A percentile compares a stretch with the other conserved stretches of the same genome.
phyloP scores from a whole-genome alignment of 2,888 invertebrate species.

The Gisinianus flammeolus region DNA sequence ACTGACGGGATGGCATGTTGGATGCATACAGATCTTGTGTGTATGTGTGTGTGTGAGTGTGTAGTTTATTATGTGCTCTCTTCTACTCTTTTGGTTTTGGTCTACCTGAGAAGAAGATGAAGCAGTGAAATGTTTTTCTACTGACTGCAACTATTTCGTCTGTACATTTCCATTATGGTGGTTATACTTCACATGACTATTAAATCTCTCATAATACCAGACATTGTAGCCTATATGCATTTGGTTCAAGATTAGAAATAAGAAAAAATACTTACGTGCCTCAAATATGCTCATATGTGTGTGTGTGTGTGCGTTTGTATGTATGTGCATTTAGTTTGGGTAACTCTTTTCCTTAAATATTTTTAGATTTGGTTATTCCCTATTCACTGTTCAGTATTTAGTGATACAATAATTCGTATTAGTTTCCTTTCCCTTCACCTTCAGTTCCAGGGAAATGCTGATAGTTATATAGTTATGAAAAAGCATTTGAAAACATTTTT shows the following conservation, averaged over 20 bases:
- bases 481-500: too few relatives aligned
- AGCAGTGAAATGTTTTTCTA: conserved; percentile 22
- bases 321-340: too few relatives aligned
- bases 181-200: conserved; percentile 23
- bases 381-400: too few relatives aligned
- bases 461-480: too few relatives aligned
- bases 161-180: conserved; percentile 9
- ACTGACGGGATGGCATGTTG: neutral
- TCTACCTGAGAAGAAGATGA: conserved; percentile 12
- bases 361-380: too few relatives aligned
- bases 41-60: neutral
- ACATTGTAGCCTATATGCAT: neutral
- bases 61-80: neutral
- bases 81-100: neutral
- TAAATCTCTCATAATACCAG: conserved; percentile 7
- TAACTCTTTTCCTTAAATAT: too few relatives aligned
- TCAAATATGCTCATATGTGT: neutral
- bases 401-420: too few relatives aligned
- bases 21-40: neutral
- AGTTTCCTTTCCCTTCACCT: too few relatives aligned
- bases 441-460: too few relatives aligned
- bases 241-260: neutral
- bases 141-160: conserved; percentile 9
- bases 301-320: neutral
- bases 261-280: neutral